Conservation (phyloP, 2,113 vertebrate genomes). For the Psammodynastes pulverulentus region DNA sequence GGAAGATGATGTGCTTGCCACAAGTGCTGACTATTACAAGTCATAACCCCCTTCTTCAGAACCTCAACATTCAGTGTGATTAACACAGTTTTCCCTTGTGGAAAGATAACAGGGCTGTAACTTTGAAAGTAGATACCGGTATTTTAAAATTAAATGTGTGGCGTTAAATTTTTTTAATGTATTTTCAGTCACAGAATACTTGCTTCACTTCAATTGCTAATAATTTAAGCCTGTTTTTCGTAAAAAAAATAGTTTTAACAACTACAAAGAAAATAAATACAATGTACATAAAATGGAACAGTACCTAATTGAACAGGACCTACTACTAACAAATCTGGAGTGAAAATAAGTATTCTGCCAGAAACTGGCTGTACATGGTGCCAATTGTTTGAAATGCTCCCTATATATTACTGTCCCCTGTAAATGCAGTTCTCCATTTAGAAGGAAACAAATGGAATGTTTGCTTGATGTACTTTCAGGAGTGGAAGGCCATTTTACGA, state of each 20-base stretch:
- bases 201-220: background rate
- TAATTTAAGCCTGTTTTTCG: background rate
- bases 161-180: background rate
- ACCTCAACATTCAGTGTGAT: slow-evolving; percentile 44
- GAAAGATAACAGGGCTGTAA: background rate
- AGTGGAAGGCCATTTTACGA: background rate
- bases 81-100: slow-evolving; percentile 15
- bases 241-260: background rate
- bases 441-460: background rate
- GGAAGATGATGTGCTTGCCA: slow-evolving; percentile 61
- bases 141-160: background rate
- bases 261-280: background rate
- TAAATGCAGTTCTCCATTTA: background rate
- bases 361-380: background rate
- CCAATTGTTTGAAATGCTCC: background rate
- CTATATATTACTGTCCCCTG: background rate
- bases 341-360: background rate
- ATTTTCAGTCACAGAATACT: background rate
- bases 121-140: background rate
- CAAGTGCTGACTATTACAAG: slow-evolving; percentile 54
- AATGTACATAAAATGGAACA: background rate
- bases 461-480: background rate
- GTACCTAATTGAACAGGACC: background rate
- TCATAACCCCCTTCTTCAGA: slow-evolving; percentile 17
- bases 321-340: background rate